These are phyloP conservation scores for Sarotherodon lohbergeri DNA, from an alignment of 2,113 vertebrate genomes.

Conservation along the genomic window DNA sequence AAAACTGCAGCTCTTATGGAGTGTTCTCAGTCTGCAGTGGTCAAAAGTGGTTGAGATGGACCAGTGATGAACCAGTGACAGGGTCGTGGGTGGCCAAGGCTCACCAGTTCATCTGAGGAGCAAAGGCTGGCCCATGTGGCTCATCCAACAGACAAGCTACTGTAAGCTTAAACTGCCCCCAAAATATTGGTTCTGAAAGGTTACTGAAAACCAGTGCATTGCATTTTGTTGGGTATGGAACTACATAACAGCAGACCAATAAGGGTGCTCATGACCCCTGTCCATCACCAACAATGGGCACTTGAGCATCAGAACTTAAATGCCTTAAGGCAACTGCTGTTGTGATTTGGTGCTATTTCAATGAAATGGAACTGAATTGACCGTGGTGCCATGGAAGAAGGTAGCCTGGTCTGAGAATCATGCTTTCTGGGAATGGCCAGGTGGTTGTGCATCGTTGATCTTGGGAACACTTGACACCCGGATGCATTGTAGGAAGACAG, in stretches of 20 bases:
- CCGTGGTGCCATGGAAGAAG: neutral
- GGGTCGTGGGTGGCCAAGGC: fast-evolving
- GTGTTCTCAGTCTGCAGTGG: neutral
- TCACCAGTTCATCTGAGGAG: neutral
- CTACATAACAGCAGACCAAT: neutral
- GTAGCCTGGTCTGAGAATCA: neutral
- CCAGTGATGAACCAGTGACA: neutral
- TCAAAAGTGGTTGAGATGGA: neutral
- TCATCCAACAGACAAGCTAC: neutral
- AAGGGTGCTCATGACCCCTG: neutral
- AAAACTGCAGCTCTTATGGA: neutral
- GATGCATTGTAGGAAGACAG: too few species aligned
- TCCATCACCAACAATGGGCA: neutral
- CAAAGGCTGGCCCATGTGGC: neutral
- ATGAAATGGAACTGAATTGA: neutral
- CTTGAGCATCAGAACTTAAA: neutral
- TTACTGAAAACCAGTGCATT: neutral
- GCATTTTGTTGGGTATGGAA: neutral
- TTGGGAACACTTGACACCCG: too few species aligned
- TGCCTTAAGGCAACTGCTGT: neutral
- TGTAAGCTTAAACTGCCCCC: neutral
- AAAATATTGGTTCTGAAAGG: neutral
- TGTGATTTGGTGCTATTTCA: neutral
- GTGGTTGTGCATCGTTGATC: neutral
- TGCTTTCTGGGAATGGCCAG: neutral